phyloP scores from a whole-genome alignment of 2,888 invertebrate species.

The Heliconius hortense region DNA sequence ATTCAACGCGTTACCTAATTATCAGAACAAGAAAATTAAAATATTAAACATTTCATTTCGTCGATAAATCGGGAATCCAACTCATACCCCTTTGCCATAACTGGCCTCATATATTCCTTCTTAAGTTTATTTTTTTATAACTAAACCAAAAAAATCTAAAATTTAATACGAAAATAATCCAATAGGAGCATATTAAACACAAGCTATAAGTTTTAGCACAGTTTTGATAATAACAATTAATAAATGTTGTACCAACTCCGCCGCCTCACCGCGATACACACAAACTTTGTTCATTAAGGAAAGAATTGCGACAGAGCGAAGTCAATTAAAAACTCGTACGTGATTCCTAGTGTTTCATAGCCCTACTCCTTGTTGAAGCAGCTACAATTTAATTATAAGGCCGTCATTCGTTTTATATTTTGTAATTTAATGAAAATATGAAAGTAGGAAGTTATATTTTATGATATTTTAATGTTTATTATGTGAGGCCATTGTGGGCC shows the following conservation, averaged over 20 bases:
- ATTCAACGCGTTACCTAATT: no score
- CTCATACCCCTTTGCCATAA: no score
- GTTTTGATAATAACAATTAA: conserved; percentile 10
- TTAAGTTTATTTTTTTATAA: no score
- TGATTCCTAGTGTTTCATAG: conserved; percentile 30
- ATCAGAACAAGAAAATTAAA: no score
- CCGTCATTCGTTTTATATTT: conserved; percentile 22
- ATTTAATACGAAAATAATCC: neutral
- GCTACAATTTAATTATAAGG: conserved; percentile 36
- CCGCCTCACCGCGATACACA: conserved; percentile 12
- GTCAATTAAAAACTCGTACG: conserved; percentile 35
- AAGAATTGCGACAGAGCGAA: conserved; percentile 31
- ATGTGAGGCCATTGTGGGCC: neutral
- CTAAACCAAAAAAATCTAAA: neutral
- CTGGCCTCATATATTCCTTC: no score
- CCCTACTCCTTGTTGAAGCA: conserved; percentile 6
- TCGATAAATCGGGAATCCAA: no score
- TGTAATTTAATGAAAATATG: neutral
- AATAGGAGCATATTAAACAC: neutral
- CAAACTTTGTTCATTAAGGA: conserved; percentile 27
- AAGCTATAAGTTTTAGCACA: neutral
- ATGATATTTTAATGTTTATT: neutral
- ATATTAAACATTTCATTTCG: no score
- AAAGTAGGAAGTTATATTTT: neutral
- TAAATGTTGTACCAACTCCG: conserved; percentile 2